Evolutionary conservation across 2,888 invertebrate genomes (phyloP).

Genomic region (Phengaris arion): DNA sequence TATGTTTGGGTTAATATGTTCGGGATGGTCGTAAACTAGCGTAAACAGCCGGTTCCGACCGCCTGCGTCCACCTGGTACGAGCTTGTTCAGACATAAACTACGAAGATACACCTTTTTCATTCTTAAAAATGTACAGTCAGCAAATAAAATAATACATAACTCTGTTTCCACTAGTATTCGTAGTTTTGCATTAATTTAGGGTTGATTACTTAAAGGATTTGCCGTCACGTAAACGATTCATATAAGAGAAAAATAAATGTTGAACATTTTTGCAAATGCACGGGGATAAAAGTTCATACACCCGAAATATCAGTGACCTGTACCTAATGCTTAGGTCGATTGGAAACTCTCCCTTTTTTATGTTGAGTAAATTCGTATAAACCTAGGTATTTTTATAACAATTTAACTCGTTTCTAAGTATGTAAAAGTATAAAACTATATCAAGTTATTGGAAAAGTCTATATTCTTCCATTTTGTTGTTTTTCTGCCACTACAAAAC

Average conservation of each 20-base stretch:
- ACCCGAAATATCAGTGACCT: no score
- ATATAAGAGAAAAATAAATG: no score
- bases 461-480: not conserved
- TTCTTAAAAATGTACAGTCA: not conserved
- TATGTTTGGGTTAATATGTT: slow-evolving; percentile 38
- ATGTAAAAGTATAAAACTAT: no score
- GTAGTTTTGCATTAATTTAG: not conserved
- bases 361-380: no score
- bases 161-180: not conserved
- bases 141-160: slow-evolving; percentile 4
- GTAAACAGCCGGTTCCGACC: slow-evolving; percentile 69
- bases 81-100: not conserved
- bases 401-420: no score
- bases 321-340: no score
- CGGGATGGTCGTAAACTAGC: slow-evolving; percentile 50
- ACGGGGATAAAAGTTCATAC: no score
- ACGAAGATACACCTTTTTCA: slow-evolving; percentile 27
- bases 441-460: not conserved
- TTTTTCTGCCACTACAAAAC: slow-evolving; percentile 14
- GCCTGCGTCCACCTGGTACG: slow-evolving; percentile 62
- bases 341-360: no score
- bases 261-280: no score
- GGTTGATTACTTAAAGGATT: no score
- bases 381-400: no score
- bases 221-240: no score